These are phyloP conservation scores for Hapalemur alaotrensis DNA, from an alignment of 2,797 vertebrate genomes.

Conservation along the genomic window DNA sequence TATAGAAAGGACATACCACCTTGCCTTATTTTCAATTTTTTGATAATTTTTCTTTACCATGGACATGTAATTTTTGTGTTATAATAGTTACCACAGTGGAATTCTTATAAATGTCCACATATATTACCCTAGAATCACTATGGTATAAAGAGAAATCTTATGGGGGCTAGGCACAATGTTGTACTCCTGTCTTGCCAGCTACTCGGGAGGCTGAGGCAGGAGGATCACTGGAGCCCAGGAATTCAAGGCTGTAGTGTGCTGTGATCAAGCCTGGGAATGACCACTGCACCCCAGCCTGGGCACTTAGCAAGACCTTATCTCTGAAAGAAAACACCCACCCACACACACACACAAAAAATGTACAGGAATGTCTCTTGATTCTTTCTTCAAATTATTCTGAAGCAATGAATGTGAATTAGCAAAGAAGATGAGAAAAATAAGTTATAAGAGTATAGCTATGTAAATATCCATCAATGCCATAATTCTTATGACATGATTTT, in stretches of 20 bases:
- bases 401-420: not conserved
- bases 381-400: conserved; percentile 18
- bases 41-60: not conserved
- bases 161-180: not conserved
- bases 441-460: not conserved
- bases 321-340: not conserved
- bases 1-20: not conserved
- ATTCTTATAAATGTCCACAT: not conserved
- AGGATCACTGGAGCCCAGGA: not conserved
- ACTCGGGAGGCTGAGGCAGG: not conserved
- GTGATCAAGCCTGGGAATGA: not conserved
- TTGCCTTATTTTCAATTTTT: not conserved
- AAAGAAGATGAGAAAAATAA: conserved; percentile 4
- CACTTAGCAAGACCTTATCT: not conserved
- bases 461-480: not conserved
- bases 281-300: not conserved
- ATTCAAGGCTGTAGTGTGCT: not conserved
- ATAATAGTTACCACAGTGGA: not conserved
- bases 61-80: not conserved
- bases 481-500: not conserved
- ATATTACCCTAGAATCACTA: not conserved
- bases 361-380: not conserved
- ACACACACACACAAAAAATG: not conserved
- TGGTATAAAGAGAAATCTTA: not conserved
- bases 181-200: not conserved